Evolutionary conservation across 1,140 invertebrate species (phyloP).

Genomic region (Wiebesia pumilae): DNA sequence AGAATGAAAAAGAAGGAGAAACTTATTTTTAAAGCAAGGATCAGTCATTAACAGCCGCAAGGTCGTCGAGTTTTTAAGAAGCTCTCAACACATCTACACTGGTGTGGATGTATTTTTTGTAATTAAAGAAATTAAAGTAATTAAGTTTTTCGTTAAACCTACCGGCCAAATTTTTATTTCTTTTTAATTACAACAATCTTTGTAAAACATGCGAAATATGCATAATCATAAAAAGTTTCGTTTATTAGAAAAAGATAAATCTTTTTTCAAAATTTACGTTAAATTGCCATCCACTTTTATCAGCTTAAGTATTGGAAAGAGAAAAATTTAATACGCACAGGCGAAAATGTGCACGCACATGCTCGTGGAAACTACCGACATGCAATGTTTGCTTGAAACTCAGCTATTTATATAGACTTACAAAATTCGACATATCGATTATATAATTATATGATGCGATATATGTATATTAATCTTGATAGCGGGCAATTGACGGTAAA

Average conservation of each 20-base stretch:
- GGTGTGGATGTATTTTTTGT: neutral
- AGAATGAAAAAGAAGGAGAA: slow-evolving; percentile 15
- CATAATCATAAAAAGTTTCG: neutral
- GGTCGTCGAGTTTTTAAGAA: slow-evolving; percentile 22
- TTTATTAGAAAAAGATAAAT: neutral
- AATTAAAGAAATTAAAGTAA: slow-evolving; percentile 13
- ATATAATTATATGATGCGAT: neutral
- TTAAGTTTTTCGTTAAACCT: neutral
- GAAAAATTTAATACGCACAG: too few relatives aligned
- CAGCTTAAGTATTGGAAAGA: too few relatives aligned
- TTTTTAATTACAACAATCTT: neutral
- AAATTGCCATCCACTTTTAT: neutral
- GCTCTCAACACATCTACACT: neutral
- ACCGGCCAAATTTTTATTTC: neutral
- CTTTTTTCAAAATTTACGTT: neutral
- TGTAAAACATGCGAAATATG: neutral
- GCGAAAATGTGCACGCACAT: neutral
- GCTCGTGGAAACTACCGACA: neutral
- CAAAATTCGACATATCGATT: neutral
- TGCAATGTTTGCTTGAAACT: neutral
- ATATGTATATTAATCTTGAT: neutral
- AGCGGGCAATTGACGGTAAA: neutral
- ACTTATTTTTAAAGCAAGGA: slow-evolving; percentile 41
- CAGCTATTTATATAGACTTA: neutral
- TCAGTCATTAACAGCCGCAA: slow-evolving; percentile 37